A percentile compares a stretch with the other conserved stretches of the same genome.
Evolutionary conservation across 2,113 vertebrate species (phyloP).

Genomic region (Alligator mississippiensis): DNA sequence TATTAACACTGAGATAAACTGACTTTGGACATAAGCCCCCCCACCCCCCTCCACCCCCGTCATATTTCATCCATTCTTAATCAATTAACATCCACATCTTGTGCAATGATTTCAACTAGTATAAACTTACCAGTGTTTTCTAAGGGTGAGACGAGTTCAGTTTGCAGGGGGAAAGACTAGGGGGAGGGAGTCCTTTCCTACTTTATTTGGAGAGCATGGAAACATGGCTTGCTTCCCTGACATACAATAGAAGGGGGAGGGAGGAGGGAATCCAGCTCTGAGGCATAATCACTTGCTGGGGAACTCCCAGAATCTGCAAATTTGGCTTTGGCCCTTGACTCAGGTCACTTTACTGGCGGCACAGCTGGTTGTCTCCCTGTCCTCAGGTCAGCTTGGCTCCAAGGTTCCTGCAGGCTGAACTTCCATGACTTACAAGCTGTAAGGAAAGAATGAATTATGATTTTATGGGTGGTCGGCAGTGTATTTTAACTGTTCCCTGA

Average conservation of each 20-base stretch:
- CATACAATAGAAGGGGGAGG: neutral
- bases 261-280: neutral
- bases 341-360: conserved; percentile 44
- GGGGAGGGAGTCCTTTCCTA: neutral
- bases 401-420: conserved; percentile 5
- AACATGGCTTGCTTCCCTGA: neutral
- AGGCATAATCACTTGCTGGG: conserved; percentile 13
- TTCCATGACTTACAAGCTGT: conserved; percentile 36
- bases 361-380: conserved; percentile 36
- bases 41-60: neutral
- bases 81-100: neutral
- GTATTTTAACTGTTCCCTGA: conserved; percentile 17
- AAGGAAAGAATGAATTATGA: neutral
- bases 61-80: neutral
- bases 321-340: conserved; percentile 30
- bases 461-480: neutral
- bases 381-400: conserved; percentile 64
- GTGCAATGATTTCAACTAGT: neutral
- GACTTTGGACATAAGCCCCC: neutral
- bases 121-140: neutral
- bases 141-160: neutral
- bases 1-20: conserved; percentile 3
- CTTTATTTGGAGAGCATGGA: conserved; percentile 19
- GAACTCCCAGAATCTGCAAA: neutral
- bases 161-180: neutral